Conservation (phyloP, 2,113 vertebrate genomes). For the Boulengeromyrus knoepffleri region DNA sequence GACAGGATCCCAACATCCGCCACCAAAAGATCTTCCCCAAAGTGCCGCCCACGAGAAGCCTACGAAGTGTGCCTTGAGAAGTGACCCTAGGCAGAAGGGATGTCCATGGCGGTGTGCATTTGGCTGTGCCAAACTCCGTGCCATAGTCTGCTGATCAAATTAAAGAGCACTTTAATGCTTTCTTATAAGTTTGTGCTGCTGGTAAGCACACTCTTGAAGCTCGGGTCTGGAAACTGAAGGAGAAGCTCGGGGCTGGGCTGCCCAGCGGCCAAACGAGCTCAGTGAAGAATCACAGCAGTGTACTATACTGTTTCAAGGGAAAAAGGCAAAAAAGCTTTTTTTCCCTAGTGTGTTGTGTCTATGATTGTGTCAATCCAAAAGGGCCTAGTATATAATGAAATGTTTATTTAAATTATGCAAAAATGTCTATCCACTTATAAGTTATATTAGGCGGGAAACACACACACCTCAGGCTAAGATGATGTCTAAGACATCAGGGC, state of each 20-base stretch:
- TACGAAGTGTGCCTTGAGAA: not conserved
- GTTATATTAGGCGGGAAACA: not conserved
- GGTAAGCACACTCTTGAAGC: not conserved
- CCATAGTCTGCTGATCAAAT: not conserved
- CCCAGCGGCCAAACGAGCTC: not conserved
- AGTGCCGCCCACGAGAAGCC: not conserved
- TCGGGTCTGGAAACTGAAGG: not conserved
- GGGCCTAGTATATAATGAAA: not conserved
- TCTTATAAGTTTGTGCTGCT: not conserved
- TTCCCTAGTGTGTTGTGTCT: not conserved
- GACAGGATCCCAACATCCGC: not conserved
- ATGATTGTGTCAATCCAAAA: not conserved
- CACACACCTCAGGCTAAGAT: not conserved
- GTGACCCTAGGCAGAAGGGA: not conserved
- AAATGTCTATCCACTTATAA: not conserved
- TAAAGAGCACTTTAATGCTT: not conserved
- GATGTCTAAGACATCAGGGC: not conserved
- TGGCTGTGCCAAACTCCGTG: not conserved
- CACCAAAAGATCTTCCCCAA: not conserved
- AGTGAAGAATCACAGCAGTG: not conserved
- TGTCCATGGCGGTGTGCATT: not conserved
- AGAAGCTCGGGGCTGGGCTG: not conserved
- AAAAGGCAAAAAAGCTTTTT: not conserved
- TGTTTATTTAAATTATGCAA: not conserved
- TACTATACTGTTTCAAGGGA: not conserved